A percentile compares a stretch with the other conserved stretches of the same genome.
These are phyloP conservation scores for Meriones unguiculatus DNA, from an alignment of 2,113 vertebrate species.

Conservation along the genomic window DNA sequence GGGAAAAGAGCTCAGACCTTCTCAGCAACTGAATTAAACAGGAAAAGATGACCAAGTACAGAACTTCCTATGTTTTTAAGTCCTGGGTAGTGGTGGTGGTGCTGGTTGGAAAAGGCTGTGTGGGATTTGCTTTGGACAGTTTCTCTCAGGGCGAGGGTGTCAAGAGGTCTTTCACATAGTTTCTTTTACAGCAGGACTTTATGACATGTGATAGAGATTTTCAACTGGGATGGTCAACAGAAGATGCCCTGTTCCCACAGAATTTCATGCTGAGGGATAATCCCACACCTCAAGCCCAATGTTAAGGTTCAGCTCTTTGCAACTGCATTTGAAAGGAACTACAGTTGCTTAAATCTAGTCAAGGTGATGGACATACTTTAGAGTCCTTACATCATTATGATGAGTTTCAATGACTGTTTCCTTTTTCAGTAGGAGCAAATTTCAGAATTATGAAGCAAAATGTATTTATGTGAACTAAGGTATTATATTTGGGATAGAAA, in stretches of 20 bases:
- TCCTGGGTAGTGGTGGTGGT: background rate
- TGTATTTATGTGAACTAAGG: background rate
- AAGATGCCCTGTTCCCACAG: background rate
- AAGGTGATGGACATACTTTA: background rate
- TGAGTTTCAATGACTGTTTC: background rate
- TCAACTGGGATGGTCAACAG: background rate
- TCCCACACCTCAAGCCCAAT: background rate
- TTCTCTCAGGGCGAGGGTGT: background rate
- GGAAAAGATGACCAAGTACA: background rate
- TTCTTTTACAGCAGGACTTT: background rate
- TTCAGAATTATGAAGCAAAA: background rate
- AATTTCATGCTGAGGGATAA: background rate
- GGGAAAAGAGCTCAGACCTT: background rate
- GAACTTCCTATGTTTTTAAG: background rate
- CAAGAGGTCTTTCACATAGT: background rate
- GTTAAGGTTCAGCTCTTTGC: background rate
- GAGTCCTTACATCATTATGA: background rate
- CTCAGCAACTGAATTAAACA: background rate
- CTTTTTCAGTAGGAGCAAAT: slow-evolving; percentile 5
- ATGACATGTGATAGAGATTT: background rate
- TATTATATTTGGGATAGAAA: background rate
- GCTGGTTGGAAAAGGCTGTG: no score
- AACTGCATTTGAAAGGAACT: background rate
- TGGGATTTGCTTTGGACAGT: background rate
- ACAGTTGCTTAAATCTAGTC: background rate